Evolutionary conservation across 2,797 vertebrate genomes (phyloP).

Genomic region (Anguilla megastoma): DNA sequence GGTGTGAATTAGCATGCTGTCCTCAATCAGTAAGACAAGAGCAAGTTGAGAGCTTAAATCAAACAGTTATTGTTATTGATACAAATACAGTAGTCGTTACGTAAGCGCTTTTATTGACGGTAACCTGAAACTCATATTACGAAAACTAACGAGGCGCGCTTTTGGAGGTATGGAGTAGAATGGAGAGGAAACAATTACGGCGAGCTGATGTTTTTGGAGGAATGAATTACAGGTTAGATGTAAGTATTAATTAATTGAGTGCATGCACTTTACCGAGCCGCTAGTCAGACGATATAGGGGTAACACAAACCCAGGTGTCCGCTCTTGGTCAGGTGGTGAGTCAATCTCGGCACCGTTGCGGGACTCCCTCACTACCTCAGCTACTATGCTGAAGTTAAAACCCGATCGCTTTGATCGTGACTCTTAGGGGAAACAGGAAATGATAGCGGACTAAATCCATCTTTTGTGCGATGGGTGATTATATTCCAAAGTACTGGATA

Average conservation of each 20-base stretch:
- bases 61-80: not conserved
- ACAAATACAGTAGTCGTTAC: slow-evolving; percentile 44
- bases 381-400: not conserved
- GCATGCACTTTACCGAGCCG: slow-evolving; percentile 25
- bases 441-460: not conserved
- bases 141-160: slow-evolving; percentile 46
- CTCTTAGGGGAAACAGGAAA: not conserved
- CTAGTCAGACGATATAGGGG: not conserved
- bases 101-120: slow-evolving; percentile 34
- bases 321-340: slow-evolving; percentile 12
- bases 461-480: not conserved
- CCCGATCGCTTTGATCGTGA: not conserved
- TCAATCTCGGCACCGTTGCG: not conserved
- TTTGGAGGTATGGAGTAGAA: not conserved
- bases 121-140: slow-evolving; percentile 42
- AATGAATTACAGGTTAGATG: slow-evolving; percentile 37
- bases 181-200: not conserved
- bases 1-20: not conserved
- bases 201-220: slow-evolving; percentile 31
- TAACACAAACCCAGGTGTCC: not conserved
- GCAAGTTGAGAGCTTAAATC: slow-evolving; percentile 56
- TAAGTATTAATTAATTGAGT: slow-evolving; percentile 34
- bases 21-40: slow-evolving; percentile 4
- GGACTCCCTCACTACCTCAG: not conserved
- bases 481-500: not conserved